phyloP scores from a whole-genome alignment of 2,113 vertebrate species.

The Glaucomys volans region DNA sequence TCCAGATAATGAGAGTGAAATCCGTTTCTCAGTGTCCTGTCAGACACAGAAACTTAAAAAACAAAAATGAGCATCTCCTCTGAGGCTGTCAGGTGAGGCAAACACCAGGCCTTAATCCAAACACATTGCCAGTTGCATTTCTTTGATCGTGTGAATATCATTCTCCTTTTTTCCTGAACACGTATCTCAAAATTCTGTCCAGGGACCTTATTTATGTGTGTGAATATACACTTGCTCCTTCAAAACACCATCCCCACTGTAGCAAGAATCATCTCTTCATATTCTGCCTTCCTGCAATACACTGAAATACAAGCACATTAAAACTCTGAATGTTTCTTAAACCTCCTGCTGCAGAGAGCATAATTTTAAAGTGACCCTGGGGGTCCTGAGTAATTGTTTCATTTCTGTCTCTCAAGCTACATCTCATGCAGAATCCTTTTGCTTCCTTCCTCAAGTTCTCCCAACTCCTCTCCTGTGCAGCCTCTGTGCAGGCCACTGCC shows the following conservation, averaged over 20 bases:
- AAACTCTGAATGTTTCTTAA: background rate
- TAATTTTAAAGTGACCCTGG: background rate
- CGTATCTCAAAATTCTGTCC: background rate
- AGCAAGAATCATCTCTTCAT: background rate
- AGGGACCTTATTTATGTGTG: background rate
- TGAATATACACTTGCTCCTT: background rate
- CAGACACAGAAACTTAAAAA: background rate
- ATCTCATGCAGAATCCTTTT: background rate
- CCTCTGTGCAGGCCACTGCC: background rate
- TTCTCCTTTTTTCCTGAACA: background rate
- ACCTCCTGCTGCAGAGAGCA: background rate
- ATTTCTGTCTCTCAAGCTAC: background rate
- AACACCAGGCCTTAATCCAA: background rate
- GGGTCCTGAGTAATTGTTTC: background rate
- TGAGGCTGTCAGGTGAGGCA: background rate
- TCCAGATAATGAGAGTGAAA: background rate
- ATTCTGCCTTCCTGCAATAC: background rate
- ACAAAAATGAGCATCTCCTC: background rate
- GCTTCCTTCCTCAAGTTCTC: background rate
- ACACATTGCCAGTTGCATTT: background rate
- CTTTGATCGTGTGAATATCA: background rate
- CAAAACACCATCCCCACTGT: background rate
- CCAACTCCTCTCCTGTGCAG: background rate
- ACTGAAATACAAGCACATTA: background rate
- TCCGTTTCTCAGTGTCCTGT: background rate